Conservation (phyloP, 92 coral and sea anemone genomes). For the Zoanthus sociatus region DNA sequence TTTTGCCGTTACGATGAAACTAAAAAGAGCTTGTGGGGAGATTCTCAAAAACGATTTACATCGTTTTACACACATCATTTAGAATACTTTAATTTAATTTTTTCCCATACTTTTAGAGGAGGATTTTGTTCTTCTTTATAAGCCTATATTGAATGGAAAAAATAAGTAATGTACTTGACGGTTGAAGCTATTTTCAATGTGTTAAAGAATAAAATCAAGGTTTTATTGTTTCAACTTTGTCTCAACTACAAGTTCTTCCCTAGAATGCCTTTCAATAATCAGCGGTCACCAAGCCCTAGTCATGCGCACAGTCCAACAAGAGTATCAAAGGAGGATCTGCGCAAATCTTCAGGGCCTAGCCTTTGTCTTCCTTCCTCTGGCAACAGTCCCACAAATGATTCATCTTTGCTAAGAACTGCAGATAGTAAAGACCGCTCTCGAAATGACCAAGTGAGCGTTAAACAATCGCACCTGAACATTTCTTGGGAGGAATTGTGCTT, state of each 20-base stretch:
- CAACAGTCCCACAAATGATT: conserved; percentile 7
- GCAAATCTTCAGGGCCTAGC: conserved; percentile 15
- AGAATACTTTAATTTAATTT: too few species aligned
- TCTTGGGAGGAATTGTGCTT: conserved; percentile 79
- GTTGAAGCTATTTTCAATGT: too few species aligned
- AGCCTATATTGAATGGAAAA: too few species aligned
- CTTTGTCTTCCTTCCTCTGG: conserved; percentile 15
- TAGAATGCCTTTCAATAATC: conserved; percentile 24
- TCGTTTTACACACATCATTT: too few species aligned
- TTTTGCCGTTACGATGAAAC: too few species aligned
- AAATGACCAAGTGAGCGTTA: not conserved
- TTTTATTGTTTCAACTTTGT: too few species aligned
- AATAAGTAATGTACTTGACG: too few species aligned
- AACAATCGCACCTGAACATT: conserved; percentile 11
- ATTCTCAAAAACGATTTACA: too few species aligned
- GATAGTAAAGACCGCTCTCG: conserved; percentile 6
- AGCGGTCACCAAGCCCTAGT: conserved; percentile 29
- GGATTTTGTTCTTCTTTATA: too few species aligned
- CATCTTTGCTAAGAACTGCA: not conserved
- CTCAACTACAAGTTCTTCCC: not conserved
- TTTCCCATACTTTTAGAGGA: too few species aligned
- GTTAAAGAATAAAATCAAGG: too few species aligned
- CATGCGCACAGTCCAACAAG: not conserved
- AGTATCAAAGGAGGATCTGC: not conserved
- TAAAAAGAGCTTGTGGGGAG: too few species aligned